phyloP scores from a whole-genome alignment of 2,113 vertebrate genomes.

The Entomyzon cyanotis region DNA sequence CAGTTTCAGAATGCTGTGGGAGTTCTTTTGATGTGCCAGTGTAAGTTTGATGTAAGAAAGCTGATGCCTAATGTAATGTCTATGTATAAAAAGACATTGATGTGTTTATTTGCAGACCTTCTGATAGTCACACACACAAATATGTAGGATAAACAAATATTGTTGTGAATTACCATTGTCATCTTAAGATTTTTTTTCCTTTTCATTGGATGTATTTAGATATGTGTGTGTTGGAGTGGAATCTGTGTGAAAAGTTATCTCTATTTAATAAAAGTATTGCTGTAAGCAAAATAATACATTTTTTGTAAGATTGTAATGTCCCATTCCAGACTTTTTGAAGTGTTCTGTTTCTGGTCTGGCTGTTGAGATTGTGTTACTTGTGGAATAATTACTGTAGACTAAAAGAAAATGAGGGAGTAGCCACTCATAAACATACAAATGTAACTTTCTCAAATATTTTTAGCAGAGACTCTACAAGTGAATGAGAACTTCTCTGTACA shows the following conservation, averaged over 20 bases:
- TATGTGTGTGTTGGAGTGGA: neutral
- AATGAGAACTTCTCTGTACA: slow-evolving; percentile 70
- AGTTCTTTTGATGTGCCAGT: neutral
- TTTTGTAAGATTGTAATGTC: neutral
- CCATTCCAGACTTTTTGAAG: neutral
- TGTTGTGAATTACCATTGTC: neutral
- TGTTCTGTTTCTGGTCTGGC: neutral
- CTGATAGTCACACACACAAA: neutral
- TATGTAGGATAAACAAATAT: neutral
- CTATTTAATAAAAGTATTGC: neutral
- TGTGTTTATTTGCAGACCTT: neutral
- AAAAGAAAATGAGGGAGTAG: neutral
- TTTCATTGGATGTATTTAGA: neutral
- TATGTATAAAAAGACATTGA: neutral
- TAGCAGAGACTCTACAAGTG: slow-evolving; percentile 72
- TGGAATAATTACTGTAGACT: neutral
- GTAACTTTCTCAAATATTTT: slow-evolving; percentile 59
- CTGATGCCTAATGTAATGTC: neutral
- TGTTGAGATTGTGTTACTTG: neutral
- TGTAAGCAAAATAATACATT: neutral
- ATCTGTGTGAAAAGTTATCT: neutral
- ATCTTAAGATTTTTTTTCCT: neutral
- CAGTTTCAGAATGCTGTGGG: neutral
- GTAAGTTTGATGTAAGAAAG: neutral
- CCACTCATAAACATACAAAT: neutral